A percentile compares a stretch with the other conserved stretches of the same genome.
These are phyloP conservation scores for Eulithis testata DNA, from an alignment of 2,888 invertebrate species.

Conservation along the genomic window DNA sequence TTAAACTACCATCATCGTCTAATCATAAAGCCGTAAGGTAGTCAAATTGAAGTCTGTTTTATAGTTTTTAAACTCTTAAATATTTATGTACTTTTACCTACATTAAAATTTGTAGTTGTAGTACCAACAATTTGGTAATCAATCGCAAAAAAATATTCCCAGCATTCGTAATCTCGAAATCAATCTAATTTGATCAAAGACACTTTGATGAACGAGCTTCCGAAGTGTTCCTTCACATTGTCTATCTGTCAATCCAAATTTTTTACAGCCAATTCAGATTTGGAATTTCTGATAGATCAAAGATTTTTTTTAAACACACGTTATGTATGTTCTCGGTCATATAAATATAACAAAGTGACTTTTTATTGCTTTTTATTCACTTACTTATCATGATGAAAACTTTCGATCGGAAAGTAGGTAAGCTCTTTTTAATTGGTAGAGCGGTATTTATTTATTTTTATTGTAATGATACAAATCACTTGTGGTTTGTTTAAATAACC, in stretches of 20 bases:
- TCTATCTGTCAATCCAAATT: slow-evolving; percentile 63
- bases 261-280: neutral
- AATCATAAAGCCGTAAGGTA: too few species aligned
- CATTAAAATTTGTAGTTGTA: neutral
- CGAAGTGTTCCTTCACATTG: slow-evolving; percentile 56
- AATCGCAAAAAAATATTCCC: slow-evolving; percentile 25
- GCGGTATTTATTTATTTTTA: slow-evolving; percentile 10
- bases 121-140: neutral
- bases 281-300: neutral
- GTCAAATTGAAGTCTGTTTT: too few species aligned
- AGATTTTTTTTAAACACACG: too few species aligned
- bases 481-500: slow-evolving; percentile 15
- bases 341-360: neutral
- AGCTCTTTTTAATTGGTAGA: slow-evolving; percentile 19
- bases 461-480: slow-evolving; percentile 26
- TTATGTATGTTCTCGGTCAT: neutral
- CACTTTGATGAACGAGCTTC: slow-evolving; percentile 78
- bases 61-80: too few species aligned
- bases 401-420: neutral
- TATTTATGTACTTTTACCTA: too few species aligned
- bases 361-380: too few species aligned
- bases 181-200: slow-evolving; percentile 74
- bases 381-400: slow-evolving; percentile 1
- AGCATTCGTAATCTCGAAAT: slow-evolving; percentile 54
- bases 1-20: too few species aligned